These are phyloP conservation scores for Bemisia tabaci DNA, from an alignment of 1,140 invertebrate genomes.

Conservation along the genomic window DNA sequence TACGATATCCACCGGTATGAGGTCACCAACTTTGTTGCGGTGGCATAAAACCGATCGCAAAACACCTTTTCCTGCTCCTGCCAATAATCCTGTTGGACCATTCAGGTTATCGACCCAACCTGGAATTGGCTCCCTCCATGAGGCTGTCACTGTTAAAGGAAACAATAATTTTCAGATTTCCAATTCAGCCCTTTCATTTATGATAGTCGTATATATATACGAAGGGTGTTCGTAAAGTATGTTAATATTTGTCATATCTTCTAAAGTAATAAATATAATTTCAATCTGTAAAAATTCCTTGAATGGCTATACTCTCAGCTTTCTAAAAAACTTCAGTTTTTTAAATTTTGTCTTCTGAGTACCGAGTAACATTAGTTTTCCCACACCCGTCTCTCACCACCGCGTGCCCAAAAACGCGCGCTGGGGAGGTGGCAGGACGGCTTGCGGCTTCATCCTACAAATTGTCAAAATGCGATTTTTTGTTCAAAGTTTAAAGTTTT, in stretches of 20 bases:
- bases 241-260: no score
- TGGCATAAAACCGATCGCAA: slow-evolving; percentile 56
- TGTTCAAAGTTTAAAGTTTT: no score
- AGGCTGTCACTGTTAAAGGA: slow-evolving; percentile 33
- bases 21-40: slow-evolving; percentile 48
- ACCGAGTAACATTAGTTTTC: no score
- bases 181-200: slow-evolving; percentile 94
- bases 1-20: slow-evolving; percentile 73
- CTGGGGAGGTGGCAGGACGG: no score
- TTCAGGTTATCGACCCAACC: slow-evolving; percentile 58
- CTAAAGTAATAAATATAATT: slow-evolving; percentile 3
- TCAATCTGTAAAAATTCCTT: neutral
- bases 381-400: no score
- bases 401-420: no score
- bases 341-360: no score
- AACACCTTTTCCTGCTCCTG: slow-evolving; percentile 66
- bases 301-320: no score
- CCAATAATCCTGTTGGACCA: slow-evolving; percentile 51
- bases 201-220: slow-evolving; percentile 45
- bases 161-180: slow-evolving; percentile 76
- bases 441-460: no score
- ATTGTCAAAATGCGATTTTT: no score
- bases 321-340: no score
- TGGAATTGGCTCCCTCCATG: slow-evolving; percentile 47
- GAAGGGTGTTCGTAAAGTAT: slow-evolving; percentile 45